These are phyloP conservation scores for Entelurus aequoreus DNA, from an alignment of 2,113 vertebrate genomes.

Conservation along the genomic window DNA sequence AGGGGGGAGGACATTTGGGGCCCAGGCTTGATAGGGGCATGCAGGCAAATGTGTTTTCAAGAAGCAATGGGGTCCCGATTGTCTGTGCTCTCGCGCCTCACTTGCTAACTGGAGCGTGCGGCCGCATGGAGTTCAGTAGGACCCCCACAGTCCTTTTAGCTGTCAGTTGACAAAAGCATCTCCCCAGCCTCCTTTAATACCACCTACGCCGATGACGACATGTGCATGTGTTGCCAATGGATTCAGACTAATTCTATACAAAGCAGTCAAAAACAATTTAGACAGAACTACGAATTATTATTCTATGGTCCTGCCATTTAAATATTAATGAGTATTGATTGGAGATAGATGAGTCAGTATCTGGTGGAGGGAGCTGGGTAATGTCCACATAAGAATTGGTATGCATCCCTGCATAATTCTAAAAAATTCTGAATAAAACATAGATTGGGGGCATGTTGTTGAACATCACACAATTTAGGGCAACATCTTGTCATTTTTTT, in stretches of 20 bases:
- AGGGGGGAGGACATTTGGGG: constrained; percentile 18
- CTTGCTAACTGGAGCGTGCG: constrained; percentile 71
- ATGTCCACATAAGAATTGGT: background rate
- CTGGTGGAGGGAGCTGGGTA: background rate
- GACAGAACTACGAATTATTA: background rate
- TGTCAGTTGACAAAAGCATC: constrained; percentile 47
- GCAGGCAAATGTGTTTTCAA: constrained; percentile 37
- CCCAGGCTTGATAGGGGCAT: constrained; percentile 24
- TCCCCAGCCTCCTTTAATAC: constrained; percentile 12
- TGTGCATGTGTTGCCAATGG: background rate
- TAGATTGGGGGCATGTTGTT: background rate
- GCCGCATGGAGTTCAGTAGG: constrained; percentile 45
- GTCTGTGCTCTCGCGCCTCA: constrained; percentile 51
- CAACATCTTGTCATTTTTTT: background rate
- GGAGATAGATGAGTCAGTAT: background rate
- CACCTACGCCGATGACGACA: constrained; percentile 1
- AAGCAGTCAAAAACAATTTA: background rate
- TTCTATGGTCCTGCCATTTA: background rate
- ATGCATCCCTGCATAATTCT: background rate
- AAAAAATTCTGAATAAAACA: background rate
- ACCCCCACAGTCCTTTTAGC: constrained; percentile 48
- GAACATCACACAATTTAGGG: background rate
- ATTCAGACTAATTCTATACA: background rate
- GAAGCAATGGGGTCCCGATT: constrained; percentile 50
- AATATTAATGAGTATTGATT: background rate